These are phyloP conservation scores for Mythimna albipuncta DNA, from an alignment of 2,888 invertebrate genomes.

Conservation along the genomic window DNA sequence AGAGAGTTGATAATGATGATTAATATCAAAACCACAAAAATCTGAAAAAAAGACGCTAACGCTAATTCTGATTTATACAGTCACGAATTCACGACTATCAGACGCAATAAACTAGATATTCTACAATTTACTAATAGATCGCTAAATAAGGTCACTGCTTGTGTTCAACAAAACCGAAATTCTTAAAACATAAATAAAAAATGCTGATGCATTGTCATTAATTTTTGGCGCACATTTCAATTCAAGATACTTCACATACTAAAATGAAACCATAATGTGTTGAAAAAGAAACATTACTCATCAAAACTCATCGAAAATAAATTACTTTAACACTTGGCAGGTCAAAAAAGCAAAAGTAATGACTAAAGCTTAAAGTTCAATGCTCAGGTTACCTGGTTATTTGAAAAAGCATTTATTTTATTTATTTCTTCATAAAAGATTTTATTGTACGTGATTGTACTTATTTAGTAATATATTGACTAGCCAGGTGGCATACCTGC, in stretches of 20 bases:
- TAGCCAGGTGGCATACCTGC: too few species aligned
- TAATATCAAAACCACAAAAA: background rate
- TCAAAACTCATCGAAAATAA: constrained; percentile 21
- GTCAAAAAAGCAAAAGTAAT: constrained; percentile 28
- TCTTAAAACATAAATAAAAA: background rate
- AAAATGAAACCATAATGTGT: constrained; percentile 4
- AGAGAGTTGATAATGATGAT: background rate
- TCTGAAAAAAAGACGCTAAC: background rate
- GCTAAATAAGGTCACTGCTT: background rate
- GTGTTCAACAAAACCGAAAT: background rate
- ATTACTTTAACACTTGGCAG: constrained; percentile 15
- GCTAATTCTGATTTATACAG: background rate
- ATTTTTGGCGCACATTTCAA: background rate
- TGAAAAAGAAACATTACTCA: background rate
- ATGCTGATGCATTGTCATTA: background rate
- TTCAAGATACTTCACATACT: background rate
- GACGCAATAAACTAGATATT: background rate
- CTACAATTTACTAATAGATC: background rate
- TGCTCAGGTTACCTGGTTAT: constrained; percentile 30
- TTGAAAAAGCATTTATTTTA: constrained; percentile 1
- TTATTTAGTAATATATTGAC: too few species aligned
- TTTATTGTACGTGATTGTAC: too few species aligned
- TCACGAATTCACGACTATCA: background rate
- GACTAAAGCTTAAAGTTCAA: constrained; percentile 18
- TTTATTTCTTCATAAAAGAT: too few species aligned